Base-by-base conservation (phyloP, 53 echinoderm and acorn worm genomes). In the Crossaster papposus region DNA sequence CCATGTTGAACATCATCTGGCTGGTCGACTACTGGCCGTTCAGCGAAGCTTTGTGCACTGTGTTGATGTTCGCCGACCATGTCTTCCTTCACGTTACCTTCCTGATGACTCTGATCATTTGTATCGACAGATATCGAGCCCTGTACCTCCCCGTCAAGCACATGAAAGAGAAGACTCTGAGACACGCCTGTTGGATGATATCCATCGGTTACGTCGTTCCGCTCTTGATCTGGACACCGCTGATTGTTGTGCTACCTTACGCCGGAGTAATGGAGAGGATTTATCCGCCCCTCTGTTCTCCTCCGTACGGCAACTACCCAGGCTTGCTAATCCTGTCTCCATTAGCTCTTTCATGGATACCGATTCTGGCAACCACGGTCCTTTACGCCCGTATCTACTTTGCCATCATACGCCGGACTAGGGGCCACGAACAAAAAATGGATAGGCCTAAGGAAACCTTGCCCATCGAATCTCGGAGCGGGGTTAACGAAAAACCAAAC, bases 71-170 rank as follows among this genome's bases (percentile, higher is more conserved):
- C 73, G 12, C 78, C 20, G 83, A 89, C 36, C 92, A 92, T 70
- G 73, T 89, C 53, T 89, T 92, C 58, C 17, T 82, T 1, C 93
- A 93, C 30, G 80, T 52, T 26, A 76, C 81, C 15, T 79, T 80
- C 14, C 70, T 70, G 54, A 80, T 79, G 85, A 84, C 65, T 64
- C 51, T 79, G 26, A 79, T 93, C 77, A 93, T 93, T 78, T 88
- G 93, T 64, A 65, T 91, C 54, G 93, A 93, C 65, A 88, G 93
- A 30, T 93, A 79, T 78, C 76, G 90, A 4, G 93, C 93, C 23
- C 65, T 93, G 31, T 64, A 68, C 37, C 51, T 29, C 32, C 93
- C 93, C 7, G 50, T 93, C 54, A 68, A 91, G 18, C 93, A 93
- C 86, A 74, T 82, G 29, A 81, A 88, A 12, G 81, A 88, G 31